Conservation (phyloP, 2,888 invertebrate species). For the Acholoe squamosa region DNA sequence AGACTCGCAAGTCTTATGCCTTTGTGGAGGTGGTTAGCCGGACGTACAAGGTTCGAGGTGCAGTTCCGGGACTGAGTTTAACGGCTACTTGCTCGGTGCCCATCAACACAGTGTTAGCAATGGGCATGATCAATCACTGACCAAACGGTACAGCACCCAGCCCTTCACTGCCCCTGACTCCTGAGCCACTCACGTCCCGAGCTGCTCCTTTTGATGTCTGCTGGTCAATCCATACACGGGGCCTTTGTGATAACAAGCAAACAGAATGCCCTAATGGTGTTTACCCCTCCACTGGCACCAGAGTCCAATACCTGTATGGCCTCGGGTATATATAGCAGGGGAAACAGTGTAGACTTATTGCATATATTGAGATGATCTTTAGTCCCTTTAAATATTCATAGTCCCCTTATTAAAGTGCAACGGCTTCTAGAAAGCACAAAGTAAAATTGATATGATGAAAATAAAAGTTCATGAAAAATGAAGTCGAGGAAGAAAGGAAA, state of each 20-base stretch:
- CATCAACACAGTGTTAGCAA: neutral
- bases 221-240: constrained; percentile 5
- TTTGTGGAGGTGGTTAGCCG: neutral
- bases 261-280: neutral
- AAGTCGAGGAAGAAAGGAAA: no score
- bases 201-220: constrained; percentile 5
- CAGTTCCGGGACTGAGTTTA: neutral
- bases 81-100: neutral
- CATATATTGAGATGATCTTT: no score
- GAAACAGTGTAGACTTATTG: no score
- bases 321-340: no score
- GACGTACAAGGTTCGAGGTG: neutral
- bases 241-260: neutral
- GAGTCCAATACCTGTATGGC: no score
- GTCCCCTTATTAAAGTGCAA: no score
- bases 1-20: no score
- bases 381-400: no score
- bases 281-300: no score
- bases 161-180: neutral
- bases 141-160: neutral
- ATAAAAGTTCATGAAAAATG: no score
- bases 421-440: no score
- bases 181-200: neutral
- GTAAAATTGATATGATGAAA: no score
- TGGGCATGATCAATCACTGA: constrained; percentile 10